Base-by-base conservation (phyloP, 2,113 vertebrate species). In the Pagrus major region DNA sequence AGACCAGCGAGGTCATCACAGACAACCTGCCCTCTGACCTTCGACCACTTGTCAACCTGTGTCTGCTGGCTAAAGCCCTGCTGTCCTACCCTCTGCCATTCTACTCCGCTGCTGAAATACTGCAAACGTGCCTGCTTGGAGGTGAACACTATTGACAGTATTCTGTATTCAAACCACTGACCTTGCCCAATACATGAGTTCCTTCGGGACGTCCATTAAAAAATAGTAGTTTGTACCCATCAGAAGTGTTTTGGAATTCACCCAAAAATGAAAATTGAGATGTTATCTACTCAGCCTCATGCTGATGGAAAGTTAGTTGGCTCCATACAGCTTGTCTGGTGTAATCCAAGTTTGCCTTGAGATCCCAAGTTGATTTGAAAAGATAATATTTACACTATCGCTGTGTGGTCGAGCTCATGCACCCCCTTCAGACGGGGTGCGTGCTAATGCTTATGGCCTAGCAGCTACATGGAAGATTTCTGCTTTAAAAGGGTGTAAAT, bases 1-100 rank as follows among this genome's bases (percentile, higher is more conserved):
- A 95, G 52, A 94, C 93, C 64, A 94, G 94, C 33, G 94, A 97
- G 91, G 90, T 95, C 75, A 93, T 96, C 89, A 95, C 95, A 20
- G 94, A 96, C 81, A 97, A 96, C 71, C 86, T 96, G 71, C 95
- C 94, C 59, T 79, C 88, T 25, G 88, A 93, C 80, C 91, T 96
- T 35, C 92, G 95, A 73, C 94, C 93, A 9, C 21, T 95, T 9
- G 94, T 94, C 84, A 96, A 96, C 88, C 85, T 95, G 81, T 95
- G 94, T 65, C 92, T 97, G 44, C 83, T 96, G 78, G 85, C 87
- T 2, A 97, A 96, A 70, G 94, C 95, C 37, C 93, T 94, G 31
- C 93, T 96, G 68, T 96, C 96, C 77, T 96, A 95, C 89, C 95
- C 95, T 44, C 91, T 96, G 87, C 95, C 96, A 10, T 96, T 96